phyloP scores from a whole-genome alignment of 1,140 invertebrate genomes.

The Heliconius himera region DNA sequence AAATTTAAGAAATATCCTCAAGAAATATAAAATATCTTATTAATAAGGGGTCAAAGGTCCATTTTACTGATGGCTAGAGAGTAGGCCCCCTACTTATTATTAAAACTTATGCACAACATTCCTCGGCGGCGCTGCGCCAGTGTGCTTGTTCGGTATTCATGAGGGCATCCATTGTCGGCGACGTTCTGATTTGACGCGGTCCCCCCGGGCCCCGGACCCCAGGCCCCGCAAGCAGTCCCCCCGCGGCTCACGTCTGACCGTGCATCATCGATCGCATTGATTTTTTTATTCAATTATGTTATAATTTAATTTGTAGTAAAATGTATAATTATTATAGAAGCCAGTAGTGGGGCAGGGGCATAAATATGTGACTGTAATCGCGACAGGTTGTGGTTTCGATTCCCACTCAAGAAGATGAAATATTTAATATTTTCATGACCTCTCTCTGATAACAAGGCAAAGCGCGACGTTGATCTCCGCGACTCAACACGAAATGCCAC shows the following conservation, averaged over 20 bases:
- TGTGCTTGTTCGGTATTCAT: conserved; percentile 23
- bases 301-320: not conserved
- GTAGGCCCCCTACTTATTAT: conserved; percentile 8
- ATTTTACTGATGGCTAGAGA: no score
- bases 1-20: no score
- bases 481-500: no score
- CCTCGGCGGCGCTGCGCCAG: not conserved
- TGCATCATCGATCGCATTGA: not conserved
- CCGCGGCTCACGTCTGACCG: not conserved
- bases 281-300: not conserved
- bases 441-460: no score
- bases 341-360: no score
- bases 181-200: conserved; percentile 21
- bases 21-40: no score
- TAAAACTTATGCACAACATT: conserved; percentile 26
- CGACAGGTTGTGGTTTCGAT: no score
- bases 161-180: conserved; percentile 20
- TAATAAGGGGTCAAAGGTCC: no score
- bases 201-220: not conserved
- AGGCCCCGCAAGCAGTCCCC: not conserved
- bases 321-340: not conserved
- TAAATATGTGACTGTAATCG: no score
- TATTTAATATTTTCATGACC: no score
- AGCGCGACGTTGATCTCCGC: no score
- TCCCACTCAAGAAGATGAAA: no score